A percentile compares a stretch with the other conserved stretches of the same genome.
Conservation (phyloP, 1,140 invertebrate genomes). For the Psilanteris sp. region DNA sequence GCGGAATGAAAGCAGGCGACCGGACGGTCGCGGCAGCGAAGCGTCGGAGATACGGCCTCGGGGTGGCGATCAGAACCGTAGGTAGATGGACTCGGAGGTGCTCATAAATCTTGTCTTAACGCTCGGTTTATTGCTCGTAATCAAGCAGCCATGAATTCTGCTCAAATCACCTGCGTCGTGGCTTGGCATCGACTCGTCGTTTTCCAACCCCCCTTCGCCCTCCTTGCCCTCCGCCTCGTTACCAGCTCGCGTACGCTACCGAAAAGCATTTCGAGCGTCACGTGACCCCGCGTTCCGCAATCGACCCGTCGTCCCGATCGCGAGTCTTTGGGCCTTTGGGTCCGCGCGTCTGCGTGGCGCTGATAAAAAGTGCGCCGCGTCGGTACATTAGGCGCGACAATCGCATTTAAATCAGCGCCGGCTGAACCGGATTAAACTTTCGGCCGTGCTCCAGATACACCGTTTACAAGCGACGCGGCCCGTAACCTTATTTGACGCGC, state of each 20-base stretch:
- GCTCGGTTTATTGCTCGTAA: conserved; percentile 78
- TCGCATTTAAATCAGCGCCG: conserved; percentile 42
- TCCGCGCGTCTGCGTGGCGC: no score
- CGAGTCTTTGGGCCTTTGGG: no score
- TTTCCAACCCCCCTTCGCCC: conserved; percentile 36
- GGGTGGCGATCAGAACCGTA: conserved; percentile 74
- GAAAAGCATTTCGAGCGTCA: no score
- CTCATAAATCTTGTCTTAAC: conserved; percentile 79
- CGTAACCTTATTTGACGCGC: conserved; percentile 22
- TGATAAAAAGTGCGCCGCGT: conserved; percentile 22
- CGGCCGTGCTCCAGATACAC: conserved; percentile 63
- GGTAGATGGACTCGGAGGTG: conserved; percentile 65
- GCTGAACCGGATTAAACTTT: conserved; percentile 59
- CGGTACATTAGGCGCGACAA: conserved; percentile 41
- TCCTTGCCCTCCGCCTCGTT: neutral
- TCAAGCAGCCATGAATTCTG: conserved; percentile 79
- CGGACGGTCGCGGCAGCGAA: conserved; percentile 34
- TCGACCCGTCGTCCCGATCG: no score
- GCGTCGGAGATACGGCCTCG: conserved; percentile 64
- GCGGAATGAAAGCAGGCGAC: conserved; percentile 32
- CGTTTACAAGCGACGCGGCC: conserved; percentile 14
- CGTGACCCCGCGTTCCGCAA: no score
- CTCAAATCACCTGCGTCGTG: conserved; percentile 76
- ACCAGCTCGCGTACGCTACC: conserved; percentile 4
- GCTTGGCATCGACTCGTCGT: conserved; percentile 71